Percentiles rank a stretch among this genome's conserved stretches.
Conservation (phyloP, 2,797 vertebrate genomes). For the Onychomys leucogaster region DNA sequence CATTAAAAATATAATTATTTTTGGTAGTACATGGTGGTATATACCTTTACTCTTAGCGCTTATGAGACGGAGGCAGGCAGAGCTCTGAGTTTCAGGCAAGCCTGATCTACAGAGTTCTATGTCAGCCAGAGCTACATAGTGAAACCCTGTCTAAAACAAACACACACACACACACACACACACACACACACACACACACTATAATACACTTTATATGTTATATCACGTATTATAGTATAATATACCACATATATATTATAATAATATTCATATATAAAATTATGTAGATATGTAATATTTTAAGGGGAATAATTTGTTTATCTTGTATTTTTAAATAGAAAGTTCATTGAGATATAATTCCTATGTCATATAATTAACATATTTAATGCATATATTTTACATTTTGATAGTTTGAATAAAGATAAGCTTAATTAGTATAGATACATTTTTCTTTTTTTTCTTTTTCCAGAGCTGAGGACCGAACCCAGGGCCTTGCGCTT, state of each 20-base stretch:
- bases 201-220: no score
- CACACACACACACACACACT: background rate
- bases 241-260: no score
- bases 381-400: slow-evolving; percentile 20
- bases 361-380: slow-evolving; percentile 23
- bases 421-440: slow-evolving; percentile 38
- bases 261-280: background rate
- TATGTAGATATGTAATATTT: background rate
- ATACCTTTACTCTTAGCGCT: background rate
- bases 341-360: slow-evolving; percentile 56
- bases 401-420: slow-evolving; percentile 66
- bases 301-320: background rate
- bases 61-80: background rate
- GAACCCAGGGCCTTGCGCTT: no score
- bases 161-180: background rate
- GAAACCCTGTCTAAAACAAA: background rate
- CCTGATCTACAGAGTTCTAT: background rate
- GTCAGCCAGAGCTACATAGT: background rate
- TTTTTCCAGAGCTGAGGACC: no score
- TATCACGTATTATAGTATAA: no score
- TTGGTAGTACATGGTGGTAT: background rate
- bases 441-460: no score
- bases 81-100: background rate
- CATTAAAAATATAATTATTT: slow-evolving; percentile 46
- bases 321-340: slow-evolving; percentile 45